These are phyloP conservation scores for Maccullochella peelii DNA, from an alignment of 2,113 vertebrate species.

Conservation along the genomic window DNA sequence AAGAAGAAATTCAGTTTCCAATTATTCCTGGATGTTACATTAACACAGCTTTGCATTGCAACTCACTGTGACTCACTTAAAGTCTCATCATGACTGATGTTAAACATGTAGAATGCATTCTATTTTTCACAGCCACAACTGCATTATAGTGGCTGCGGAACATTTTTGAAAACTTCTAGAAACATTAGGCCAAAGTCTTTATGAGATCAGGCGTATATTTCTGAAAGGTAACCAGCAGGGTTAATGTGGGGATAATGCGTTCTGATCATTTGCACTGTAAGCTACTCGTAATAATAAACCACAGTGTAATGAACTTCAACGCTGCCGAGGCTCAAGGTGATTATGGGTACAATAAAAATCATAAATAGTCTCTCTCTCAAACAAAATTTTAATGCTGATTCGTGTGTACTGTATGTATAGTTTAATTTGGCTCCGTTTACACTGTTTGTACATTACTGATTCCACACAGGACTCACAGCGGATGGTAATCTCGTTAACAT, in stretches of 20 bases:
- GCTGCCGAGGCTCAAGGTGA: not conserved
- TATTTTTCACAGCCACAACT: not conserved
- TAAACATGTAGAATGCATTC: not conserved
- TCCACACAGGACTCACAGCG: no score
- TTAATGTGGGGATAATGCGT: not conserved
- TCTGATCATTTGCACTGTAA: not conserved
- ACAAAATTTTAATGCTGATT: not conserved
- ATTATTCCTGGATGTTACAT: not conserved
- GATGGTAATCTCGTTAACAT: not conserved
- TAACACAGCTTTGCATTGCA: not conserved
- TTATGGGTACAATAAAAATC: not conserved
- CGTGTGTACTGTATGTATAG: not conserved
- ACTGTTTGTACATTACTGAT: not conserved
- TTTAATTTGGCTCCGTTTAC: not conserved
- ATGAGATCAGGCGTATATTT: not conserved
- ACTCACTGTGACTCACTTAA: constrained; percentile 23
- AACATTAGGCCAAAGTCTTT: not conserved
- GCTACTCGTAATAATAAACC: not conserved
- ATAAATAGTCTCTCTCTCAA: no score
- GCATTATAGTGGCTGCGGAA: not conserved
- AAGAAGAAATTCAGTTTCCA: constrained; percentile 39
- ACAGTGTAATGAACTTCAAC: not conserved
- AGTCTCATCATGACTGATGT: not conserved
- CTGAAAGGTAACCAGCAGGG: not conserved
- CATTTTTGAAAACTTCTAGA: not conserved